A percentile compares a stretch with the other conserved stretches of the same genome.
Conservation (phyloP, 2,797 vertebrate species). For the Hephaestus fuliginosus region DNA sequence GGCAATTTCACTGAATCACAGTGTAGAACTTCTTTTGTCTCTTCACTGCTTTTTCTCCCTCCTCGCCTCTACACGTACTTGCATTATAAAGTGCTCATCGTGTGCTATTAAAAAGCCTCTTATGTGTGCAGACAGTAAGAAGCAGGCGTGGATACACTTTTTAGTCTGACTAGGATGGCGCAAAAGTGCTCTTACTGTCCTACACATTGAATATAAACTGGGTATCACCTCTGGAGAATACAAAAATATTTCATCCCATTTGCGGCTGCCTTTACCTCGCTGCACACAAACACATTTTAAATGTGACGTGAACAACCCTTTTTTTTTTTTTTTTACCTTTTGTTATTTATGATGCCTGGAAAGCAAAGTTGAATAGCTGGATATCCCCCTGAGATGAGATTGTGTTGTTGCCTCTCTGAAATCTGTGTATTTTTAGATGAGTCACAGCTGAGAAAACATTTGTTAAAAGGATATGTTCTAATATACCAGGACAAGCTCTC, state of each 20-base stretch:
- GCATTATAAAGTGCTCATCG: constrained; percentile 33
- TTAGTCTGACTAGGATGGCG: not conserved
- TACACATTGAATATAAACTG: constrained; percentile 9
- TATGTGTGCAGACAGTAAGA: constrained; percentile 35
- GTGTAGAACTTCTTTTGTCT: constrained; percentile 39
- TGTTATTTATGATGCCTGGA: constrained; percentile 34
- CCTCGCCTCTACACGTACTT: constrained; percentile 18
- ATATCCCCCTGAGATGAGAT: constrained; percentile 41
- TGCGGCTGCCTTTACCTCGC: constrained; percentile 9
- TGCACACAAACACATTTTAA: constrained; percentile 5
- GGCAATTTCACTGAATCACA: constrained; percentile 59
- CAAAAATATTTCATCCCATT: constrained; percentile 31
- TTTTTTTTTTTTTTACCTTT: not conserved
- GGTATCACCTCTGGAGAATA: constrained; percentile 10
- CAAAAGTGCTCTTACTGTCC: constrained; percentile 36
- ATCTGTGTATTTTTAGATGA: constrained; percentile 50
- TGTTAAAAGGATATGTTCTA: constrained; percentile 39
- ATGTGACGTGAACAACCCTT: not conserved
- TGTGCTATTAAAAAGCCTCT: constrained; percentile 43
- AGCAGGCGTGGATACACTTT: constrained; percentile 23
- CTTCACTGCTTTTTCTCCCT: not conserved
- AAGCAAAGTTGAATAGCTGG: constrained; percentile 9
- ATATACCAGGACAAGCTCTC: constrained; percentile 1
- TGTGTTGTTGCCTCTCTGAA: constrained; percentile 20
- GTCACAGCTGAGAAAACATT: constrained; percentile 53